Evolutionary conservation across 1,140 invertebrate species (phyloP), one percentile per base, ranked within the genome.

Genomic region (Amyelois transitella): DNA sequence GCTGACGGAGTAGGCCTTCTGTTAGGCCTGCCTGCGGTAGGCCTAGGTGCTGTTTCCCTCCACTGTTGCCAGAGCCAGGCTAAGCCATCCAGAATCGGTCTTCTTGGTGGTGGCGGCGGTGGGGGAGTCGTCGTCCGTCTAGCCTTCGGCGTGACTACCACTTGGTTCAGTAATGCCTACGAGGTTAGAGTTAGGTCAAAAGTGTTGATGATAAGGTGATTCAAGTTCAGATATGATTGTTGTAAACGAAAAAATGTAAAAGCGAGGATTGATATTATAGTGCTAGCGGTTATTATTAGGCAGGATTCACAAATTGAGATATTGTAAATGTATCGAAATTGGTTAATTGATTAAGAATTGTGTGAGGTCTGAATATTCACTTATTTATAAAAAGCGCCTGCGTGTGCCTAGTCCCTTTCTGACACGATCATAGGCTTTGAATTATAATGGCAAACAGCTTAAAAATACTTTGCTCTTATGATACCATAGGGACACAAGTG

Each of bases 151-250:
- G 87, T 89, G 66, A 89, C 87, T 71, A 89, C 80, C 75, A 89
- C 88, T 88, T 89, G 88, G 72, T 89, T 88, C 53, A 89, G 81
- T 75, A 89, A 84, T 70, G 87, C 88, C 88, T 89, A 87, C 69
- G 73, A 77, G 66, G 73, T 84, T 80, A 81, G 60, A 83, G 70
- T 78, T 74, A 73, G 53, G 55, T 71, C n/a, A n/a, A n/a, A 45
- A 18, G 20, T 21, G 12, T 48, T 20, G 18, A 17, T 48, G 8
- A 21, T 48, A 12, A 45, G 18, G 44, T 50, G 21, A 28, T 25
- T 18, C 12, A 50, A 1, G 8, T 50, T 20, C 18, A 49, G n/a
- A 21, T 12, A 21, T 48, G 19, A 20, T 12, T 10, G n/a, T 20
- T 1, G 0, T 4, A n/a, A 45, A 19, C 20, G 1, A 2, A 17